Conservation (phyloP, 2,113 vertebrate species). For the Falco punctatus region DNA sequence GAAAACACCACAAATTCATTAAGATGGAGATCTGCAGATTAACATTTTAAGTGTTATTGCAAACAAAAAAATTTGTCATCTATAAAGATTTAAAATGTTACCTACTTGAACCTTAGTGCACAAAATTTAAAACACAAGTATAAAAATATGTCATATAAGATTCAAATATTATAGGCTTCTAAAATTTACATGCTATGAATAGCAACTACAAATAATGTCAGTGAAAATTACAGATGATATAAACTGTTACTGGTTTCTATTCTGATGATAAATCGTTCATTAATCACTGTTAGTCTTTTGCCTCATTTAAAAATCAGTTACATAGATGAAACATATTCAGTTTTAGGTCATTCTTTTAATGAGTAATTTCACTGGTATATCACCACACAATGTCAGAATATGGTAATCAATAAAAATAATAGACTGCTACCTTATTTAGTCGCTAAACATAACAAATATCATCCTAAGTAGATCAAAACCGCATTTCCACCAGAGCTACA, state of each 20-base stretch:
- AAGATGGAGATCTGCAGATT: neutral
- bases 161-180: neutral
- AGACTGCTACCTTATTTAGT: neutral
- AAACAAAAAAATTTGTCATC: neutral
- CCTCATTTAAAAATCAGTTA: constrained; percentile 14
- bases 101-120: neutral
- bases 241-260: neutral
- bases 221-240: neutral
- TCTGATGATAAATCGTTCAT: neutral
- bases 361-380: neutral
- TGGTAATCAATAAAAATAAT: neutral
- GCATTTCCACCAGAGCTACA: neutral
- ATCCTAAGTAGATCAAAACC: neutral
- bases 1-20: neutral
- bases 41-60: neutral
- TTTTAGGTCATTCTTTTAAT: neutral
- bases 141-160: neutral
- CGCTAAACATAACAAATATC: neutral
- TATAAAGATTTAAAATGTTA: neutral
- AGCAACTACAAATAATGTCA: neutral
- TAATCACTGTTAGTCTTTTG: neutral
- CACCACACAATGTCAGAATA: neutral
- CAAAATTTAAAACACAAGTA: neutral
- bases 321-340: neutral
- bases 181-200: neutral